A percentile compares a stretch with the other conserved stretches of the same genome.
Conservation (phyloP, 1,140 invertebrate species). For the Dendrolimus punctatus region DNA sequence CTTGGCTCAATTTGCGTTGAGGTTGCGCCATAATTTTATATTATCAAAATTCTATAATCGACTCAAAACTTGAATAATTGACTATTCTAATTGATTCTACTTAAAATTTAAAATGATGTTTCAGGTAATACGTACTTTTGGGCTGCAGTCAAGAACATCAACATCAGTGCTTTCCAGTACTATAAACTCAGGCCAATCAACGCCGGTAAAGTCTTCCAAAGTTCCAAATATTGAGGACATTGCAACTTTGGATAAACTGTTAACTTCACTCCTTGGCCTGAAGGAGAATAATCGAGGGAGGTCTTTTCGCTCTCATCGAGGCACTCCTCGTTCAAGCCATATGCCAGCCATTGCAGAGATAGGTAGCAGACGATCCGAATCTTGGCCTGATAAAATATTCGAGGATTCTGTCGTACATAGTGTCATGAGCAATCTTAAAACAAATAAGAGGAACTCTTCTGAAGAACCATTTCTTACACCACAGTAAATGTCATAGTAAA, state of each 20-base stretch:
- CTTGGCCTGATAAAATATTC: slow-evolving; percentile 52
- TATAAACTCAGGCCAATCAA: slow-evolving; percentile 30
- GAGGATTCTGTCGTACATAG: slow-evolving; percentile 48
- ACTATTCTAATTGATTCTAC: background rate
- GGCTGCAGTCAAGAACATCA: slow-evolving; percentile 37
- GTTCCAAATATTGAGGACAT: slow-evolving; percentile 49
- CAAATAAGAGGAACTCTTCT: slow-evolving; percentile 36
- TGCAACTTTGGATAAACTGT: slow-evolving; percentile 57
- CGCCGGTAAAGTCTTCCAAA: slow-evolving; percentile 16
- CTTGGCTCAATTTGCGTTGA: too few species aligned
- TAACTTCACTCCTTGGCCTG: slow-evolving; percentile 54
- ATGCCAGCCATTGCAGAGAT: slow-evolving; percentile 25
- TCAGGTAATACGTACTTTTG: slow-evolving; percentile 49
- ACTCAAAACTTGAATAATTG: too few species aligned
- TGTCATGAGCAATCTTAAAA: slow-evolving; percentile 44
- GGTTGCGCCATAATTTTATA: too few species aligned
- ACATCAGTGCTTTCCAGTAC: slow-evolving; percentile 36
- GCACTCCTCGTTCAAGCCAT: slow-evolving; percentile 42
- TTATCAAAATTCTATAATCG: too few species aligned
- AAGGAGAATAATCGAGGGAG: slow-evolving; percentile 34
- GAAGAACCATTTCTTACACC: slow-evolving; percentile 57
- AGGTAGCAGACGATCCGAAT: slow-evolving; percentile 39
- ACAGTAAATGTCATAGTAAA: slow-evolving; percentile 22
- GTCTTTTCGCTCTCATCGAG: slow-evolving; percentile 49
- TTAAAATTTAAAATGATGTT: background rate